Conservation (phyloP, 2,113 vertebrate genomes). For the Pogona vitticeps region DNA sequence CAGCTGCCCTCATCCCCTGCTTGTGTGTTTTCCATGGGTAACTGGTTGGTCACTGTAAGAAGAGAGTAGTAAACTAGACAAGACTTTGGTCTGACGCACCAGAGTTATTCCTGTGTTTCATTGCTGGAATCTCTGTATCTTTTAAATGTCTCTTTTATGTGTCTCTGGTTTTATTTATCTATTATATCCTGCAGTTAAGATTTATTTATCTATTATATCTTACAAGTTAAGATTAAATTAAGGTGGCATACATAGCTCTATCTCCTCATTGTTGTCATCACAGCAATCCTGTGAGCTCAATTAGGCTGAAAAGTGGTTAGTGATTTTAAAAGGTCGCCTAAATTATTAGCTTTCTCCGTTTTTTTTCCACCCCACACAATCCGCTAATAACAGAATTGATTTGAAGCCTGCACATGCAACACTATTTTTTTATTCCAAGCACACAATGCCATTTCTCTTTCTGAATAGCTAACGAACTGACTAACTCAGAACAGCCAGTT, state of each 20-base stretch:
- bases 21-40: background rate
- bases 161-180: background rate
- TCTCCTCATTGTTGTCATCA: background rate
- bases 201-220: background rate
- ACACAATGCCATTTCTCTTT: background rate
- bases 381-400: background rate
- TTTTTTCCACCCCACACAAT: background rate
- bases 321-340: background rate
- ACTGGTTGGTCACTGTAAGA: background rate
- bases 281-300: background rate
- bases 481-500: constrained; percentile 63
- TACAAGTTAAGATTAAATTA: background rate
- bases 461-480: constrained; percentile 49
- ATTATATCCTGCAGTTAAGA: too few relatives aligned
- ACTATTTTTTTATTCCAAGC: constrained; percentile 34
- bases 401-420: background rate
- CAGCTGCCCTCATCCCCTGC: background rate
- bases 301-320: too few relatives aligned
- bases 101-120: background rate
- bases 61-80: background rate
- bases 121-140: background rate
- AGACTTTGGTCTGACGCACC: background rate
- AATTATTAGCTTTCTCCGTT: fast-evolving
- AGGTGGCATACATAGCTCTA: background rate
- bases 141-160: background rate